These are phyloP conservation scores for Pandemis heparana DNA, from an alignment of 2,888 invertebrate genomes.

Conservation along the genomic window DNA sequence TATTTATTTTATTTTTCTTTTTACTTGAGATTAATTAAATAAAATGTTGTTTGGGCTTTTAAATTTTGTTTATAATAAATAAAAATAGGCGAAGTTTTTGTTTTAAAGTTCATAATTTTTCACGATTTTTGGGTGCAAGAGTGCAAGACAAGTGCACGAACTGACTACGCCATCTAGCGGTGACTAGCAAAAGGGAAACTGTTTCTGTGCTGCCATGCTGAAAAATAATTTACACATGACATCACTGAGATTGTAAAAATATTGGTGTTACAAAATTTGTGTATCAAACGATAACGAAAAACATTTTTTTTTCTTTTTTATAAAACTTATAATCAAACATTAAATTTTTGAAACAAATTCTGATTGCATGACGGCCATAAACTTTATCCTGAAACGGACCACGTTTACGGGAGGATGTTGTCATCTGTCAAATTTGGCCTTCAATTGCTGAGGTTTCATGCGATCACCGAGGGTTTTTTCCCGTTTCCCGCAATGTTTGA, in stretches of 20 bases:
- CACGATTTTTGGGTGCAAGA: too few relatives aligned
- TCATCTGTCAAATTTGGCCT: constrained; percentile 72
- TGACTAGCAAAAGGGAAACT: constrained; percentile 16
- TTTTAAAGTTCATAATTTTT: too few relatives aligned
- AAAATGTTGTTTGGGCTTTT: too few relatives aligned
- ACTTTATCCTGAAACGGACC: constrained; percentile 31
- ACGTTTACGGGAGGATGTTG: constrained; percentile 51
- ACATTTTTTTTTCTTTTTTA: not conserved
- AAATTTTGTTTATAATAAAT: too few relatives aligned
- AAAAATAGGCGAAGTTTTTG: too few relatives aligned
- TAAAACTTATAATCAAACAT: not conserved
- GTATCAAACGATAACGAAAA: not conserved
- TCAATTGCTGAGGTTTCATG: constrained; percentile 68
- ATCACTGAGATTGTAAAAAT: not conserved
- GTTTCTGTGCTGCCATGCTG: not conserved
- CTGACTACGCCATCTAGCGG: constrained; percentile 31
- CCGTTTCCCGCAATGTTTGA: constrained; percentile 62
- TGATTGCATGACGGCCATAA: not conserved
- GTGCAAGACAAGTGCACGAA: not conserved
- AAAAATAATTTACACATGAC: not conserved
- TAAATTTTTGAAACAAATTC: not conserved
- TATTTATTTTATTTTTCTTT: too few relatives aligned
- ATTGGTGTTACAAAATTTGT: not conserved
- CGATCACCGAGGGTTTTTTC: constrained; percentile 66
- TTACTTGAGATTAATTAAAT: too few relatives aligned